Conservation (phyloP, 2,797 vertebrate genomes). For the Protosalanx chinensis region DNA sequence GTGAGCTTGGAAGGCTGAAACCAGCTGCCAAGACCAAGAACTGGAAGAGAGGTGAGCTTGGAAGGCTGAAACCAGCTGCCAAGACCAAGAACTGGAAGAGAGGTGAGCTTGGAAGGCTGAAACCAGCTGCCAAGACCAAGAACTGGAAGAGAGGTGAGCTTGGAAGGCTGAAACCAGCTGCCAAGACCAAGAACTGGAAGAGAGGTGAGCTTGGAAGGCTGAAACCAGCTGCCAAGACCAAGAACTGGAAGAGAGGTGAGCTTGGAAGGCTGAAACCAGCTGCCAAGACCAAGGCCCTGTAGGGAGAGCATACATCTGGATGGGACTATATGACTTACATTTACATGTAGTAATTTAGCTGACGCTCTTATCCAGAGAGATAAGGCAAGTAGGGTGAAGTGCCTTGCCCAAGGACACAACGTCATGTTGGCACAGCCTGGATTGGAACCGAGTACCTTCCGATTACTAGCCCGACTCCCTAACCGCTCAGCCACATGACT, state of each 20-base stretch:
- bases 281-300: not conserved
- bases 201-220: not conserved
- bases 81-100: not conserved
- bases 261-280: not conserved
- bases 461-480: too few relatives aligned
- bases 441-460: too few relatives aligned
- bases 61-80: not conserved
- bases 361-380: too few relatives aligned
- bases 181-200: not conserved
- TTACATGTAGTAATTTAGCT: too few relatives aligned
- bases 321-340: not conserved
- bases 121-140: not conserved
- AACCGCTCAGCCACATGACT: too few relatives aligned
- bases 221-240: not conserved
- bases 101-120: not conserved
- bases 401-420: too few relatives aligned
- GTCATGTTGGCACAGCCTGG: too few relatives aligned
- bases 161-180: not conserved
- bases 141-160: not conserved
- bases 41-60: not conserved
- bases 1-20: not conserved
- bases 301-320: not conserved
- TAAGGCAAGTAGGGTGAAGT: too few relatives aligned
- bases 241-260: conserved; percentile 2
- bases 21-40: not conserved